Evolutionary conservation across 2,113 vertebrate genomes (phyloP), one percentile per base, ranked within the genome.

Genomic region (Nyctibius bracteatus): DNA sequence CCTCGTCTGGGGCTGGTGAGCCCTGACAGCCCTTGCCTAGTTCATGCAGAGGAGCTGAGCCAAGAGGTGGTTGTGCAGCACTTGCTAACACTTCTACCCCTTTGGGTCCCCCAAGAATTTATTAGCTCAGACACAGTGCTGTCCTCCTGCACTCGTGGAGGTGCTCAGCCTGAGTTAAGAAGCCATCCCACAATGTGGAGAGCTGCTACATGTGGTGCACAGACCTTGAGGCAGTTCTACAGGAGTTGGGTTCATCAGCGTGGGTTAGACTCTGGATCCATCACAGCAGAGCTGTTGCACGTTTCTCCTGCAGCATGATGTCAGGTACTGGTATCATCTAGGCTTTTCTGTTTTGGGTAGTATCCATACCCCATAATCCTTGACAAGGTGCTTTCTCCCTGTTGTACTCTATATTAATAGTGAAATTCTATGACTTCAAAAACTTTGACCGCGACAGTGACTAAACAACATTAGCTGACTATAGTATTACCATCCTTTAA

Each of bases 221-320:
- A 33, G n/a, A 74, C 12, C 35, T 63, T 1, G 3, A 12, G 30
- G 25, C 20, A 19, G 14, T 73, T 89, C 14, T 35, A 18, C 25
- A 25, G 73, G 25, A 59, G 19, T 22, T 86, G 33, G 12, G n/a
- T 59, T 94, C 27, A 17, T 63, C 52, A n/a, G 19, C 0, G 0
- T 71, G 31, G 51, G 16, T 78, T 46, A 91, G 66, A 63, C 33
- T 23, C 22, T 52, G 54, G n/a, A 33, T 15, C 37, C 62, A 12
- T 71, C 2, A 0, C 30, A 73, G n/a, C 28, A 83, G 25, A 83
- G 62, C 30, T 1, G 1, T 28, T 27, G 22, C 9, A 2, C 2
- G 2, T 39, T 86, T 37, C 23, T 80, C 28, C 43, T 71, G 37
- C 0, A 7, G 35, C 1, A 0, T 31, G 7, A 39, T 91, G 33